Evolutionary conservation across 2,888 invertebrate species (phyloP), one percentile per base, ranked within the genome.

Genomic region (Spatulosminthurus flaviceps): DNA sequence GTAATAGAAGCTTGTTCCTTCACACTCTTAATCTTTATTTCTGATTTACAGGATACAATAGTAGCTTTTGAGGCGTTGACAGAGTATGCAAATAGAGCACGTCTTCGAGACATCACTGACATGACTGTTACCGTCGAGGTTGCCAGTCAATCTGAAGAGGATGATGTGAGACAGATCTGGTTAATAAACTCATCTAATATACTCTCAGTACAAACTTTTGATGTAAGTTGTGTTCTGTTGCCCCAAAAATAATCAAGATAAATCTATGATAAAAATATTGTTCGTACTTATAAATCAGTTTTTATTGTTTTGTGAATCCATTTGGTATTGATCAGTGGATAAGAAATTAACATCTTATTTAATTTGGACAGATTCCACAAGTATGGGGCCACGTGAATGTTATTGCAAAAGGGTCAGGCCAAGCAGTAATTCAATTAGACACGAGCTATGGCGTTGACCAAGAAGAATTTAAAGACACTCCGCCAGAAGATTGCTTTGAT

Each of bases 301-400:
- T n/a, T n/a, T n/a, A n/a, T n/a, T n/a, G n/a, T n/a, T n/a, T n/a
- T n/a, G n/a, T n/a, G n/a, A n/a, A n/a, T n/a, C n/a, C n/a, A n/a
- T n/a, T n/a, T n/a, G n/a, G n/a, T n/a, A n/a, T n/a, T n/a, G n/a
- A n/a, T n/a, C n/a, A n/a, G n/a, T n/a, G n/a, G n/a, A n/a, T n/a
- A n/a, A n/a, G n/a, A n/a, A n/a, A n/a, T n/a, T n/a, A n/a, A n/a
- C n/a, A n/a, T 51, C 19, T 51, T 51, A 19, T 51, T 19, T 51
- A 2, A 26, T 66, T n/a, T n/a, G n/a, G n/a, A n/a, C n/a, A 89
- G 89, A 85, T 89, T 29, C 83, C 84, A 0, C 86, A 87, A 71
- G 89, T 89, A 1, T 90, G 89, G 88, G 90, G 90, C 29, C 89
- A 89, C 83, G 87, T 90, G n/a, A 88, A 88, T 81, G 87, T 90